phyloP scores from a whole-genome alignment of 2,888 invertebrate genomes.

The Brachylomia viminalis region DNA sequence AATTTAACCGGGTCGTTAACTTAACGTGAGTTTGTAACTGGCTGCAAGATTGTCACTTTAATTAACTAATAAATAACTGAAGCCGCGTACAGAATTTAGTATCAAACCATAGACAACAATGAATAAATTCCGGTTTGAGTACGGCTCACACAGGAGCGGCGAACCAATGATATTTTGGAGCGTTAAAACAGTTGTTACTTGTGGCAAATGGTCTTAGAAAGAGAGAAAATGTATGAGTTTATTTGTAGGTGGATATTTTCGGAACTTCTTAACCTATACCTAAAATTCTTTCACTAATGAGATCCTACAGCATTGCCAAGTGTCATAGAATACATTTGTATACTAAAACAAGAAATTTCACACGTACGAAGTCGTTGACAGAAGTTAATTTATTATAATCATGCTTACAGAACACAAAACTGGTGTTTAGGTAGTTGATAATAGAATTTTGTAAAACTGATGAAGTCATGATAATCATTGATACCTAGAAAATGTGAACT shows the following conservation, averaged over 20 bases:
- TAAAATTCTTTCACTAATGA: too few relatives aligned
- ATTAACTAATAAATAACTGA: conserved; percentile 64
- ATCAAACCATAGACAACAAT: conserved; percentile 57
- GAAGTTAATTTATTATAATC: neutral
- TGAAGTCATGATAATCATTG: neutral
- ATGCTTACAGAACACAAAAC: neutral
- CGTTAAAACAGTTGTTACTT: neutral
- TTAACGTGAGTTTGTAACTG: conserved; percentile 59
- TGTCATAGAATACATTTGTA: too few relatives aligned
- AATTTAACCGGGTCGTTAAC: conserved; percentile 57
- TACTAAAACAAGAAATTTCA: too few relatives aligned
- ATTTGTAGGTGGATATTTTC: too few relatives aligned
- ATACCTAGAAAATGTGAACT: neutral
- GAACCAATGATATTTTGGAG: conserved; percentile 19
- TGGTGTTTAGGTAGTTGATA: neutral
- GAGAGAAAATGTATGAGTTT: too few relatives aligned
- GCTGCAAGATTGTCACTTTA: conserved; percentile 61
- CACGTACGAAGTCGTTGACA: too few relatives aligned
- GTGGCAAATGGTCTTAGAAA: neutral
- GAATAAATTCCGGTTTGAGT: conserved; percentile 47
- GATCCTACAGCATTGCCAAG: too few relatives aligned
- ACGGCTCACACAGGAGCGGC: neutral
- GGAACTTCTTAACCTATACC: too few relatives aligned
- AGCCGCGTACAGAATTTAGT: conserved; percentile 47
- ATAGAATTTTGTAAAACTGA: too few relatives aligned